Base-by-base conservation (phyloP, 2,888 invertebrate species). In the Terebella lapidaria region DNA sequence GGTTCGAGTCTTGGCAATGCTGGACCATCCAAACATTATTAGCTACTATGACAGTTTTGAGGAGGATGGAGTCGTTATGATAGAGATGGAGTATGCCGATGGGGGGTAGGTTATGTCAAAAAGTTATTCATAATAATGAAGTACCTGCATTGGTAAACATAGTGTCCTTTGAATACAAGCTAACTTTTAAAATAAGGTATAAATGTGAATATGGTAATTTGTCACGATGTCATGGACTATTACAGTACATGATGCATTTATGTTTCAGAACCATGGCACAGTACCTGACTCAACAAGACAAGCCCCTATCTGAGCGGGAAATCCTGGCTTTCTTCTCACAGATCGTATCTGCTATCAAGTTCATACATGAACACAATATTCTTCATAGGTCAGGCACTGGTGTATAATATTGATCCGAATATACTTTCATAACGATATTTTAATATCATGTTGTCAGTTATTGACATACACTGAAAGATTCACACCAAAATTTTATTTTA, bases 31-130 rank as follows among this genome's bases (percentile, higher is more conserved):
- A 1, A 88, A 89, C 75, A 89, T 89, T 61, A 87, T 89, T 53
- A 84, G 87, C 70, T 89, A 89, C 74, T 84, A 86, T 70, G 88
- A 89, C 66, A 89, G 87, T 72, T 89, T 88, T 74, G 87, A 88
- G 72, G 85, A 85, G 70, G 87, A 88, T 68, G 87, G 87, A 10
- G 84, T 85, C 2, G 77, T 89, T 26, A 84, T 88, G 75, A 89
- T 89, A 64, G 88, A 89, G 78, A 89, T 89, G 88, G 89, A 89
- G 74, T 90, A 88, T 75, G 89, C 89, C 2, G 88, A 89, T 75
- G 87, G 87, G 22, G 89, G 89, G 82, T 83, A 56, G 5, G 5
- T n/a, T n/a, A n/a, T n/a, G n/a, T n/a, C 26, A 25, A 26, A 27
- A 22, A 54, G 10, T 25, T 26, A 54, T 25, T 26, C 5, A 15